Percentiles rank a stretch among this genome's conserved stretches.
Conservation (phyloP, 2,113 vertebrate genomes). For the Myxocyprinus asiaticus region DNA sequence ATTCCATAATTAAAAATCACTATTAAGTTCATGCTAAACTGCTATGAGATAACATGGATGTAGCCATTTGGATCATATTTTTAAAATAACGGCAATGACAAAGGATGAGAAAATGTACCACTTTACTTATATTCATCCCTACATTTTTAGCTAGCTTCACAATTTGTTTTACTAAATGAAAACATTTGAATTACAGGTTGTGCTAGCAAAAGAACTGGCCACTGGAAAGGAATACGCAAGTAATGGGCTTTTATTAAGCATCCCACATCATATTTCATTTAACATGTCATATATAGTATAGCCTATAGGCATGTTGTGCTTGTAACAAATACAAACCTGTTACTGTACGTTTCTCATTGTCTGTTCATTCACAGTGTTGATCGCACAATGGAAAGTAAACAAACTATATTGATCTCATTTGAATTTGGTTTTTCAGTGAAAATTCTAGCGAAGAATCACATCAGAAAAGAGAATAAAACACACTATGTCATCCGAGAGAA, state of each 20-base stretch:
- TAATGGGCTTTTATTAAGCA: slow-evolving; percentile 55
- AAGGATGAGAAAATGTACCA: too few species aligned
- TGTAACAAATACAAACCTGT: neutral
- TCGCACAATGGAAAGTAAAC: neutral
- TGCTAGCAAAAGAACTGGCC: slow-evolving; percentile 90
- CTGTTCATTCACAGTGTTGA: neutral
- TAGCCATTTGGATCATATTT: too few species aligned
- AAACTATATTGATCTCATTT: neutral
- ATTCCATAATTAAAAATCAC: too few species aligned
- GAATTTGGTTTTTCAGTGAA: slow-evolving; percentile 81
- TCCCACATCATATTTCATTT: neutral
- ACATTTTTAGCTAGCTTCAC: too few species aligned
- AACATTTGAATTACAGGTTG: slow-evolving; percentile 77
- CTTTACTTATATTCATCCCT: too few species aligned
- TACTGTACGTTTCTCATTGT: neutral
- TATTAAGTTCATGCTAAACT: too few species aligned
- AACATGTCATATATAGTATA: too few species aligned
- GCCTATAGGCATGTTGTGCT: neutral
- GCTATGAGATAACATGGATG: too few species aligned
- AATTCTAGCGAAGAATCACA: slow-evolving; percentile 97
- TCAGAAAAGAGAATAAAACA: slow-evolving; percentile 97
- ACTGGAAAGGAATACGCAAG: slow-evolving; percentile 97
- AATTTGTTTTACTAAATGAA: neutral
- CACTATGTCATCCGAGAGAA: slow-evolving; percentile 95
- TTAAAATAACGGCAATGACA: too few species aligned